Percentiles rank a stretch among this genome's conserved stretches.
phyloP scores from a whole-genome alignment of 2,888 invertebrate genomes.

The Blomia tropicalis region DNA sequence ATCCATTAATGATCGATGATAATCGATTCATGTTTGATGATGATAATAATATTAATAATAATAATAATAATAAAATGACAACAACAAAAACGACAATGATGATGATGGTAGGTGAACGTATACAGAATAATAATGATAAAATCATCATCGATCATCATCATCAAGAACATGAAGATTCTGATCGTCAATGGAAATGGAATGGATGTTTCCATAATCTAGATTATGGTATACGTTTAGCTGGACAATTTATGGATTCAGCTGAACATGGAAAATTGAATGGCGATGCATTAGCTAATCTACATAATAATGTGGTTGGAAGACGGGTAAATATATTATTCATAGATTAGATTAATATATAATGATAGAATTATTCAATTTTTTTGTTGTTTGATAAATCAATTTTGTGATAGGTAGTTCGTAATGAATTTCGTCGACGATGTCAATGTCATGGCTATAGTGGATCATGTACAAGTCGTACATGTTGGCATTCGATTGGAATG shows the following conservation, averaged over 20 bases:
- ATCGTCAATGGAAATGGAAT: slow-evolving; percentile 3
- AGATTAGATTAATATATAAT: background rate
- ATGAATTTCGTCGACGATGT: background rate
- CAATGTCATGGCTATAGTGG: slow-evolving; percentile 14
- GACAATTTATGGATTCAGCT: slow-evolving; percentile 3
- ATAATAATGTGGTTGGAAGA: slow-evolving; percentile 2
- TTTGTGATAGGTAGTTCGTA: background rate
- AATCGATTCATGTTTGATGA: no score
- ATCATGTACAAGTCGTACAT: slow-evolving; percentile 4
- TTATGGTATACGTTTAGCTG: background rate
- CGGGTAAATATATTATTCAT: background rate
- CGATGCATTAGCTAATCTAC: slow-evolving; percentile 12
- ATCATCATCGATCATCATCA: background rate
- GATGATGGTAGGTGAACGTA: no score
- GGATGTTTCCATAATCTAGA: slow-evolving; percentile 5
- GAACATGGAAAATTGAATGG: background rate
- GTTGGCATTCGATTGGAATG: background rate
- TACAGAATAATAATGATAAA: no score
- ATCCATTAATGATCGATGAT: no score
- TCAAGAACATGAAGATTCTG: background rate
- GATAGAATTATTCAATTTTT: background rate
- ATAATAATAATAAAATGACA: background rate
- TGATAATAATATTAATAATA: background rate
- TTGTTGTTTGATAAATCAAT: background rate
- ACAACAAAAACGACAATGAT: no score